Evolutionary conservation across 1,140 invertebrate genomes (phyloP).

Genomic region (Globodera ellingtonae): DNA sequence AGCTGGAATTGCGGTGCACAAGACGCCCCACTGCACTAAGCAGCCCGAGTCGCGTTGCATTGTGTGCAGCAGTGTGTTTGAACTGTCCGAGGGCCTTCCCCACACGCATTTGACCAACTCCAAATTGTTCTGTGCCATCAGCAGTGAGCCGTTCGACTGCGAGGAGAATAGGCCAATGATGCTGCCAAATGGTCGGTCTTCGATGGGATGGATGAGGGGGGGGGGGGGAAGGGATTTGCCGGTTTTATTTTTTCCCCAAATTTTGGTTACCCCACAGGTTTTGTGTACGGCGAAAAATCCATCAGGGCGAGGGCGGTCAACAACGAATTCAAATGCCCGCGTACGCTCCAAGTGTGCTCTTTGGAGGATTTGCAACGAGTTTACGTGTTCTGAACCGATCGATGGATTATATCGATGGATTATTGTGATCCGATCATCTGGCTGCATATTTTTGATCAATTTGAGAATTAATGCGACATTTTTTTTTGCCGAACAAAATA

Average conservation of each 20-base stretch:
- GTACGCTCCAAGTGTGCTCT: slow-evolving; percentile 26
- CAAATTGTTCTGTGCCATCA: slow-evolving; percentile 85
- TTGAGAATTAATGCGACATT: neutral
- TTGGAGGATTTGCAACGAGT: slow-evolving; percentile 26
- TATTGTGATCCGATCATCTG: neutral
- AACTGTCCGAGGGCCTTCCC: slow-evolving; percentile 81
- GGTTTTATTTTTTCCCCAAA: neutral
- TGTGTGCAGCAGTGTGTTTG: slow-evolving; percentile 85
- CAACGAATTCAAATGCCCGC: slow-evolving; percentile 37
- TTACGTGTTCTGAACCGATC: slow-evolving; percentile 20
- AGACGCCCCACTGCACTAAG: slow-evolving; percentile 51
- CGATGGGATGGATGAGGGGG: neutral
- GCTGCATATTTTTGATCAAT: neutral
- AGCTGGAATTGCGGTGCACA: slow-evolving; percentile 51
- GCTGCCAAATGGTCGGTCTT: slow-evolving; percentile 83
- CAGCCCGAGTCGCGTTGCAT: slow-evolving; percentile 74
- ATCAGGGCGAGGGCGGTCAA: slow-evolving; percentile 32
- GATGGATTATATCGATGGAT: neutral
- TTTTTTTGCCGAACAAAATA: too few species aligned
- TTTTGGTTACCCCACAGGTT: neutral
- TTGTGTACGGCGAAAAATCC: slow-evolving; percentile 49
- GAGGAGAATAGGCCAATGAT: slow-evolving; percentile 97
- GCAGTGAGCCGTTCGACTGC: slow-evolving; percentile 77
- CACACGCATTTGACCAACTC: slow-evolving; percentile 84
- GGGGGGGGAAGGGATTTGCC: neutral